Conservation (phyloP, 2,888 invertebrate species). For the Eupeodes latifasciatus region DNA sequence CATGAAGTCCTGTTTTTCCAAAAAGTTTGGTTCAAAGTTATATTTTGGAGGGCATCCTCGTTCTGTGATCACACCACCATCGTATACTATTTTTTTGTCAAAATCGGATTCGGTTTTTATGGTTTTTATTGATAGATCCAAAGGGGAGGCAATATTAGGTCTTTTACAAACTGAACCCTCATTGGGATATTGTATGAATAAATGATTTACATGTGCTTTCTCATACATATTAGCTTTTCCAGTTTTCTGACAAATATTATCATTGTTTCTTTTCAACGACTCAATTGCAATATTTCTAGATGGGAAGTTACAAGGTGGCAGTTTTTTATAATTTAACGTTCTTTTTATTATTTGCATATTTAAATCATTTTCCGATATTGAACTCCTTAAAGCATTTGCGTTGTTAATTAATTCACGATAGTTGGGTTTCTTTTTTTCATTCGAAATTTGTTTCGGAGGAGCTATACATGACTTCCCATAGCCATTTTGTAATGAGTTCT, state of each 20-base stretch:
- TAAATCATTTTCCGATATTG: constrained; percentile 82
- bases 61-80: constrained; percentile 63
- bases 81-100: constrained; percentile 84
- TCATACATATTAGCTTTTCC: neutral
- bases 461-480: neutral
- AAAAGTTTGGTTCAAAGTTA: constrained; percentile 91
- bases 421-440: constrained; percentile 80
- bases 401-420: constrained; percentile 83
- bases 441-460: constrained; percentile 22
- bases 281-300: constrained; percentile 37
- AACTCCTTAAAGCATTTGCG: constrained; percentile 80
- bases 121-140: constrained; percentile 95
- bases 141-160: constrained; percentile 86
- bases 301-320: constrained; percentile 52
- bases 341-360: constrained; percentile 83
- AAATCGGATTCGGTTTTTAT: constrained; percentile 95
- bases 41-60: constrained; percentile 88
- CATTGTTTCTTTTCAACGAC: neutral
- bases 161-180: constrained; percentile 1
- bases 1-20: constrained; percentile 74
- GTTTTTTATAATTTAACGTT: constrained; percentile 80
- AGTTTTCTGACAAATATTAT: neutral
- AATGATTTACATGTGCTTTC: constrained; percentile 54
- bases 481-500: neutral
- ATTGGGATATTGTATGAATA: constrained; percentile 42